These are phyloP conservation scores for Corythucha ciliata DNA, from an alignment of 2,888 invertebrate genomes.

Conservation along the genomic window DNA sequence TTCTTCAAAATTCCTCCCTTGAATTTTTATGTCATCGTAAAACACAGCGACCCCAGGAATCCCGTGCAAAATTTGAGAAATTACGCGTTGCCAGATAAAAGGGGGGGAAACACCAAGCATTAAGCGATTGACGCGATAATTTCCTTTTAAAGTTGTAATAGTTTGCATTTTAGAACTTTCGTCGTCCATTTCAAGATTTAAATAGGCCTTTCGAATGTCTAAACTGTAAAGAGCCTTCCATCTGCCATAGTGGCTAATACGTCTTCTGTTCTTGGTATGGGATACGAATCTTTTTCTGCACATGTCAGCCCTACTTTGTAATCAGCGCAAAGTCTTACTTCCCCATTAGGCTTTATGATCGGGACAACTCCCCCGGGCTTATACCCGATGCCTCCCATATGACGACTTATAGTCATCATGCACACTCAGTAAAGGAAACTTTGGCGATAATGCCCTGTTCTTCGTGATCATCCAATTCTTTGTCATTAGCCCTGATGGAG, in stretches of 20 bases:
- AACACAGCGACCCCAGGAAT: neutral
- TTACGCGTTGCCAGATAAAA: neutral
- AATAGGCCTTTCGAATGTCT: conserved; percentile 19
- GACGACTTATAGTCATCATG: too few relatives aligned
- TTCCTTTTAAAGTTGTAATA: conserved; percentile 3
- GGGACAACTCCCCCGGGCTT: too few relatives aligned
- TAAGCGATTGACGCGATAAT: conserved; percentile 8
- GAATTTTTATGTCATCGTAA: neutral
- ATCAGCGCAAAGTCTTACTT: conserved; percentile 12
- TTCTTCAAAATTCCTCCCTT: neutral
- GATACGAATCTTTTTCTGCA: conserved; percentile 8
- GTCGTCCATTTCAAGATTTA: conserved; percentile 9
- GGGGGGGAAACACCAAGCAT: conserved; percentile 1
- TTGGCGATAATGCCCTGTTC: too few relatives aligned
- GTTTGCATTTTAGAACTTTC: neutral
- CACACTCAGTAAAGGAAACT: too few relatives aligned
- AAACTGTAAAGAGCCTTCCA: conserved; percentile 15
- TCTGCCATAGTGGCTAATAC: conserved; percentile 14
- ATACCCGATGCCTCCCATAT: too few relatives aligned
- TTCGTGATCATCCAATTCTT: too few relatives aligned
- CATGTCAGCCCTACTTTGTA: conserved; percentile 16
- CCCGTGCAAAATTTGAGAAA: neutral
- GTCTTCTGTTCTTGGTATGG: conserved; percentile 12
- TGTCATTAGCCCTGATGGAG: too few relatives aligned
- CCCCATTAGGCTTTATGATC: neutral